Evolutionary conservation across 2,888 invertebrate genomes (phyloP).

Genomic region (Vesta saturnalis): DNA sequence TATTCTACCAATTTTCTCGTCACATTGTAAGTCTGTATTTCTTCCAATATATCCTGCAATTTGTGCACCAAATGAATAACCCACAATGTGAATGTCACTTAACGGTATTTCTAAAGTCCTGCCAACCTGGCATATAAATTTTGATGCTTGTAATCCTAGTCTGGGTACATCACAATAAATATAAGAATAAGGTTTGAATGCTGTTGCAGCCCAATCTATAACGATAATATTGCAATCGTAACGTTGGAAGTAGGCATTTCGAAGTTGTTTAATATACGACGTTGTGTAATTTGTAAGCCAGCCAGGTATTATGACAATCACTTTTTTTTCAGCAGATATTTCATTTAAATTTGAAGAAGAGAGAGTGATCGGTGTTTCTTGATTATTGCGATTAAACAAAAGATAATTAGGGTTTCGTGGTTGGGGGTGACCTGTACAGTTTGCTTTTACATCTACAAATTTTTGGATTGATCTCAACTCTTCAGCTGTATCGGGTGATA

Average conservation of each 20-base stretch:
- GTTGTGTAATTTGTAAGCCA: background rate
- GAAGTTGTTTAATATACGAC: background rate
- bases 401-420: background rate
- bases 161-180: constrained; percentile 11
- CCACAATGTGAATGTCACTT: constrained; percentile 18
- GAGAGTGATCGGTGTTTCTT: background rate
- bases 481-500: background rate
- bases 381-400: constrained; percentile 5
- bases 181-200: background rate
- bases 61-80: constrained; percentile 28
- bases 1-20: constrained; percentile 18
- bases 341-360: background rate
- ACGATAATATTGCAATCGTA: constrained; percentile 23
- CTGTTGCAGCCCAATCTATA: constrained; percentile 13
- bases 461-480: constrained; percentile 9
- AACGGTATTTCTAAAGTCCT: background rate
- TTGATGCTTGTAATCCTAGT: background rate
- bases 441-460: background rate
- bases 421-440: constrained; percentile 2
- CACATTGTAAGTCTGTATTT: constrained; percentile 1
- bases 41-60: constrained; percentile 21
- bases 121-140: constrained; percentile 21
- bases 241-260: constrained; percentile 18
- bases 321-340: background rate
- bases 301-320: constrained; percentile 20